Conservation (phyloP, 2,113 vertebrate genomes). For the Cervus canadensis region DNA sequence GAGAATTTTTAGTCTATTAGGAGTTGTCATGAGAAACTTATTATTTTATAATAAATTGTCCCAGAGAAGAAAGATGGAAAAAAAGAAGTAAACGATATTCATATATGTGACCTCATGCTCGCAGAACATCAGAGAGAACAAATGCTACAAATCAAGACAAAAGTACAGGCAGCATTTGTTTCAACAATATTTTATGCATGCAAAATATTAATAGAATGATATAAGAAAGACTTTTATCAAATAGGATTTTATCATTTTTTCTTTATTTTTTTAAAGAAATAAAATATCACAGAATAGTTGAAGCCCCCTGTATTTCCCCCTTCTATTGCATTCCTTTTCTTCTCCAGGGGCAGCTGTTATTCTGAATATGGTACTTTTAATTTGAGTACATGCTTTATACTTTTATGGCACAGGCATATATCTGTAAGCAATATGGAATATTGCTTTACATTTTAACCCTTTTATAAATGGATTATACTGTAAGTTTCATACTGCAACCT, state of each 20-base stretch:
- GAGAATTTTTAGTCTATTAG: slow-evolving; percentile 6
- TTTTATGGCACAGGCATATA: neutral
- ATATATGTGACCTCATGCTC: neutral
- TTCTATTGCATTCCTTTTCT: neutral
- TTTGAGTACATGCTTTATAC: neutral
- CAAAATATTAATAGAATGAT: neutral
- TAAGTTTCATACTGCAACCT: neutral
- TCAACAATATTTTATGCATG: neutral
- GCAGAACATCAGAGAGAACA: neutral
- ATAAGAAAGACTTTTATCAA: neutral
- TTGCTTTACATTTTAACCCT: neutral
- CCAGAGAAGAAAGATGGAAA: neutral
- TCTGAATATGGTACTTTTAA: neutral
- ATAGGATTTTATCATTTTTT: neutral
- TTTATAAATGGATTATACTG: neutral
- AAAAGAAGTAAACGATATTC: neutral
- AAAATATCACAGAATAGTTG: neutral
- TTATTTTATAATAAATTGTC: slow-evolving; percentile 12
- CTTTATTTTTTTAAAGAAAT: neutral
- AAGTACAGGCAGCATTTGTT: neutral
- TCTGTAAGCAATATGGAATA: neutral
- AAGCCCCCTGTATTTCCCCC: neutral
- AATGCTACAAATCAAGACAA: neutral
- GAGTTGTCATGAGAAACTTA: neutral
- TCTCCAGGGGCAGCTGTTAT: neutral